Conservation (phyloP, 1,140 invertebrate species). For the Hycleus cichorii region DNA sequence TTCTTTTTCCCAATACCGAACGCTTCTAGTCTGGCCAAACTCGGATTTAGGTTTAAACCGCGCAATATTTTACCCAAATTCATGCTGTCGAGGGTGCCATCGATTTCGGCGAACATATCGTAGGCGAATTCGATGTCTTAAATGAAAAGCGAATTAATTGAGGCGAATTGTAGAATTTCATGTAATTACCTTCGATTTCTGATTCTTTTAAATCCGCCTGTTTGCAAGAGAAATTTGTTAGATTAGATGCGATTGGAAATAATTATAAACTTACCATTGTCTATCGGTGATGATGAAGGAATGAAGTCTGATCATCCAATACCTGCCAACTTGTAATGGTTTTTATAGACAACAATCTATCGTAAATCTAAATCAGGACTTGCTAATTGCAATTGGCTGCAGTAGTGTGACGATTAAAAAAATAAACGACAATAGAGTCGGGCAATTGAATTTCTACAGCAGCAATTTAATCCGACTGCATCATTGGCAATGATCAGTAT, state of each 20-base stretch:
- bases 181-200: constrained; percentile 34
- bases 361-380: constrained; percentile 15
- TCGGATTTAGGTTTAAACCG: constrained; percentile 32
- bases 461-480: constrained; percentile 12
- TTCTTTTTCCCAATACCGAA: constrained; percentile 28
- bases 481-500: background rate
- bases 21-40: constrained; percentile 30
- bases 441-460: background rate
- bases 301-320: constrained; percentile 1
- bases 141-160: constrained; percentile 4
- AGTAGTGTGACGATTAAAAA: background rate
- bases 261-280: constrained; percentile 5
- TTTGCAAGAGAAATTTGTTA: background rate
- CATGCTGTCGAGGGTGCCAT: constrained; percentile 25
- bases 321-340: background rate
- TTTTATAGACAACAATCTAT: constrained; percentile 19
- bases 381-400: constrained; percentile 15
- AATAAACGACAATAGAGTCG: background rate
- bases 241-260: background rate
- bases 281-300: background rate
- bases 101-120: constrained; percentile 26
- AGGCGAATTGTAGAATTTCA: background rate
- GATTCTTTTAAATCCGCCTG: constrained; percentile 31
- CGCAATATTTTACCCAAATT: constrained; percentile 27
- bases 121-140: constrained; percentile 33